phyloP scores from a whole-genome alignment of 1,140 invertebrate species.

The Oscheius sp. region DNA sequence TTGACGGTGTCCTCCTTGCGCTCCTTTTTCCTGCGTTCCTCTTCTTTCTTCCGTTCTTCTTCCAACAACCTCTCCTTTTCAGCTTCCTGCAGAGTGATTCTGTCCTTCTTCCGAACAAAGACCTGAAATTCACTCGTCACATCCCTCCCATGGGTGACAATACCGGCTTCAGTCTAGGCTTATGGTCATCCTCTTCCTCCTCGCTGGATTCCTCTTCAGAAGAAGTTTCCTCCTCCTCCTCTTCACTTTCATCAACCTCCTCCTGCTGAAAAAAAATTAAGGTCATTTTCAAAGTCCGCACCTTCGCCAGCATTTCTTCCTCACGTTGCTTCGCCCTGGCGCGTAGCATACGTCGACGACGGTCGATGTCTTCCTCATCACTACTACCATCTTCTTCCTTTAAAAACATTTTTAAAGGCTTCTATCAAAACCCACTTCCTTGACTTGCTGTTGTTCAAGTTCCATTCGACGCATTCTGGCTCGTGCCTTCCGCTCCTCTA shows the following conservation, averaged over 20 bases:
- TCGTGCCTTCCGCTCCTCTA: slow-evolving; percentile 23
- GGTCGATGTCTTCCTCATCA: slow-evolving; percentile 78
- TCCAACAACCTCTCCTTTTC: slow-evolving; percentile 81
- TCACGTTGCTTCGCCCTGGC: slow-evolving; percentile 70
- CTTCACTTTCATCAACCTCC: slow-evolving; percentile 71
- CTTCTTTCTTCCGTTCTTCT: slow-evolving; percentile 77
- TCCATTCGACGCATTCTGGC: slow-evolving; percentile 27
- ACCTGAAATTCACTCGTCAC: slow-evolving; percentile 73
- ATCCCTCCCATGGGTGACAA: neutral
- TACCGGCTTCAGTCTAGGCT: slow-evolving; percentile 31
- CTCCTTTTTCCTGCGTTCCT: slow-evolving; percentile 64
- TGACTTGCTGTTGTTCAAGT: slow-evolving; percentile 14
- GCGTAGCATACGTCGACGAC: slow-evolving; percentile 71
- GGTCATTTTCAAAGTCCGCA: slow-evolving; percentile 24
- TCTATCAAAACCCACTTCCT: slow-evolving; percentile 9
- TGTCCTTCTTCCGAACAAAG: slow-evolving; percentile 86
- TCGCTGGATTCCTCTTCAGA: slow-evolving; percentile 71
- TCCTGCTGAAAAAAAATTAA: slow-evolving; percentile 62
- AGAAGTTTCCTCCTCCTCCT: slow-evolving; percentile 68
- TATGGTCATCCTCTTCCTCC: slow-evolving; percentile 76
- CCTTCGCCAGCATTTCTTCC: slow-evolving; percentile 66
- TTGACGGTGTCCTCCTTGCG: slow-evolving; percentile 27
- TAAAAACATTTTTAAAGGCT: slow-evolving; percentile 17
- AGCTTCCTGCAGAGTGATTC: slow-evolving; percentile 89
- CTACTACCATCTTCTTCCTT: slow-evolving; percentile 66